Evolutionary conservation across 1,140 invertebrate genomes (phyloP), one percentile per base, ranked within the genome.

Genomic region (Nylanderia fulva): DNA sequence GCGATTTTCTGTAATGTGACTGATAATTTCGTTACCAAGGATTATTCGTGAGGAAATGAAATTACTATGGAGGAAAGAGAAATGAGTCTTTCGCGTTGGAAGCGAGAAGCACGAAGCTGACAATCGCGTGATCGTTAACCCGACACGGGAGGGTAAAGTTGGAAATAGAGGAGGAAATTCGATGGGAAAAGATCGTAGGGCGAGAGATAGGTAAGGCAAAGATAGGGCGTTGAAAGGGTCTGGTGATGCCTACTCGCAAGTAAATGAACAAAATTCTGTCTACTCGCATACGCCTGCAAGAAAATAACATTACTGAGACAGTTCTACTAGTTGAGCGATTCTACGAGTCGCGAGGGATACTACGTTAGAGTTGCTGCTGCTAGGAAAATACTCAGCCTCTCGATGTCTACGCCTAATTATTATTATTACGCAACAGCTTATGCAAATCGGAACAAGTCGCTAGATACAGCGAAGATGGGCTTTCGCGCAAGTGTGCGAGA

Each of bases 21-120:
- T 42, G 21, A 21, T 13, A 45, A 21, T n/a, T 52, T n/a, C n/a
- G 56, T 24, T 42, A 6, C 48, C 7, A 48, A 29, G 52, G 86
- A 76, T 83, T 63, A 36, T 72, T 71, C 63, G 60, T 76, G 71
- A 76, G 36, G 42, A 27, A 29, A 68, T 84, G 79, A 52, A 39
- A 88, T 80, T 76, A 66, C 68, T 36, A 56, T 27, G 15, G 86
- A 66, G 45, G 63, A 27, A 42, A 27, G 33, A 75, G 29, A 52
- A 33, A 85, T 85, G 86, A 89, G 76, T 75, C 82, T 86, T 88
- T 86, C 87, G 87, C 66, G 77, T 86, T 89, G 74, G 60, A 89
- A 89, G 85, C 84, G 88, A 84, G 68, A 89, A 89, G 87, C 87
- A 89, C 85, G 87, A 89, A 89, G 88, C 87, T 86, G 79, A 89